phyloP scores from a whole-genome alignment of 2,797 vertebrate species.

The Pipistrellus pygmaeus region DNA sequence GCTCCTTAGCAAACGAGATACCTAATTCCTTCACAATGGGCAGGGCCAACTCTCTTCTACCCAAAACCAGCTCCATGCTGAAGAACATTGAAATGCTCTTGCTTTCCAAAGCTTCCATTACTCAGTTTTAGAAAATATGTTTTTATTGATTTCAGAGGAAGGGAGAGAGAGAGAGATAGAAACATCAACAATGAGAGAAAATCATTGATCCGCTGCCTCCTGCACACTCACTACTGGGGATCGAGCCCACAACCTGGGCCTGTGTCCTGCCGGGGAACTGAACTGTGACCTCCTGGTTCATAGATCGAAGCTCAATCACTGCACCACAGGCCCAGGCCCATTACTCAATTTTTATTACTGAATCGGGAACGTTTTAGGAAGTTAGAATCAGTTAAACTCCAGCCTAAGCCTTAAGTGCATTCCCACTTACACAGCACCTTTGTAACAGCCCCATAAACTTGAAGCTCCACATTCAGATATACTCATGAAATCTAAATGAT shows the following conservation, averaged over 20 bases:
- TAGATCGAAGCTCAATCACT: too few species aligned
- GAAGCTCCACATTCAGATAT: constrained; percentile 18
- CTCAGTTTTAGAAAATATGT: too few species aligned
- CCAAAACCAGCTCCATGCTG: not conserved
- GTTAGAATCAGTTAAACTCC: constrained; percentile 9
- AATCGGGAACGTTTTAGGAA: constrained; percentile 43
- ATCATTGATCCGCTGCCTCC: too few species aligned
- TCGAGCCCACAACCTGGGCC: too few species aligned
- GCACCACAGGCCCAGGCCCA: too few species aligned
- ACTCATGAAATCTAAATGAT: constrained; percentile 3
- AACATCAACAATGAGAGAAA: too few species aligned
- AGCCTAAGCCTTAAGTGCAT: constrained; percentile 29
- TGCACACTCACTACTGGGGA: too few species aligned
- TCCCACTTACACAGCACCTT: not conserved
- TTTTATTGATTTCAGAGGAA: too few species aligned
- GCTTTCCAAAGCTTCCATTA: not conserved
- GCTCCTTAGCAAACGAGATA: not conserved
- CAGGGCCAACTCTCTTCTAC: not conserved
- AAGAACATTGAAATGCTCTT: not conserved
- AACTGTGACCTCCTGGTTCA: too few species aligned
- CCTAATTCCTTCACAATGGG: not conserved
- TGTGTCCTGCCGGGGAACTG: too few species aligned
- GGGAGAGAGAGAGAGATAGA: too few species aligned
- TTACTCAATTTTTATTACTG: not conserved
- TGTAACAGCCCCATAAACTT: constrained; percentile 7